phyloP scores from a whole-genome alignment of 1,140 invertebrate genomes.

The Eciton burchellii region DNA sequence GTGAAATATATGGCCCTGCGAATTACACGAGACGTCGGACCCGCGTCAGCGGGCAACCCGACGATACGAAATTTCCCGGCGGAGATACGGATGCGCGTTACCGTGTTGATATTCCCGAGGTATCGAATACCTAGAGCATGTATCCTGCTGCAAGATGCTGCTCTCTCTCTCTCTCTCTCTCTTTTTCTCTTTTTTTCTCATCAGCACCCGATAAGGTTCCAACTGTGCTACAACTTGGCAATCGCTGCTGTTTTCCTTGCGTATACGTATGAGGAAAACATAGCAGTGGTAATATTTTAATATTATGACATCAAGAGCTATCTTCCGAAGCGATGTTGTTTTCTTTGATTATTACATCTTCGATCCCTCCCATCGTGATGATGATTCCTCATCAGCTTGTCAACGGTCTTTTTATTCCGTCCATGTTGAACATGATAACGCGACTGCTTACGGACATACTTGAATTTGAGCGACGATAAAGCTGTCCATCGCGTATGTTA shows the following conservation, averaged over 20 bases:
- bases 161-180: too few relatives aligned
- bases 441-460: not conserved
- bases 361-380: too few relatives aligned
- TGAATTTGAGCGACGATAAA: not conserved
- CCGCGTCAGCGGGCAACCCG: constrained; percentile 65
- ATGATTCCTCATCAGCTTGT: not conserved
- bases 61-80: constrained; percentile 70
- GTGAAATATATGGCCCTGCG: constrained; percentile 76
- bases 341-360: too few relatives aligned
- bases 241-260: not conserved
- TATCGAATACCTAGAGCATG: constrained; percentile 1
- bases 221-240: not conserved
- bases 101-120: constrained; percentile 43
- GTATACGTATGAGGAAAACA: not conserved
- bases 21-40: constrained; percentile 76
- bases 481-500: too few relatives aligned
- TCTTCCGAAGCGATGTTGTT: too few relatives aligned
- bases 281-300: not conserved
- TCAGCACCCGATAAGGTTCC: not conserved
- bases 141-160: constrained; percentile 27
- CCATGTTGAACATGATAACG: not conserved
- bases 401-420: not conserved
- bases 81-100: constrained; percentile 57
- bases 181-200: not conserved
- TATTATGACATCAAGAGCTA: too few relatives aligned